Percentiles rank a stretch among this genome's conserved stretches.
These are phyloP conservation scores for Turritopsis rubra DNA, from an alignment of 30 jellyfish, hydroid and myxozoan species.

Conservation along the genomic window DNA sequence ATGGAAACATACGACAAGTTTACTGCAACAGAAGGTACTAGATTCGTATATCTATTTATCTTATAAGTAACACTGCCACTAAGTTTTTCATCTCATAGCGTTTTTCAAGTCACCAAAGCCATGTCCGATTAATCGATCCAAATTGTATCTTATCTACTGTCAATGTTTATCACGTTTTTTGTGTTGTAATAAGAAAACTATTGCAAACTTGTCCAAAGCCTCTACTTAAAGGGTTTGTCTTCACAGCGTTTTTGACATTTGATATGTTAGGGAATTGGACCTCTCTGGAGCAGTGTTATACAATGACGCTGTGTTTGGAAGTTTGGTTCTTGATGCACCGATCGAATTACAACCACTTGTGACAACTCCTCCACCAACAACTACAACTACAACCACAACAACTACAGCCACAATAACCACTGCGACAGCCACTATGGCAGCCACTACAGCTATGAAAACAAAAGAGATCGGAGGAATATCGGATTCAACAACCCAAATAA, in stretches of 20 bases:
- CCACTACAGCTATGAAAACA: not conserved
- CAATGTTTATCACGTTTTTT: too few relatives aligned
- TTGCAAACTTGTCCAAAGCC: not conserved
- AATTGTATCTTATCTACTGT: too few relatives aligned
- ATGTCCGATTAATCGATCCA: too few relatives aligned
- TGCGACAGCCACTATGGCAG: slow-evolving; percentile 10
- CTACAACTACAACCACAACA: slow-evolving; percentile 32
- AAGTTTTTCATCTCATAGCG: too few relatives aligned
- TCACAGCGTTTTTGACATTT: not conserved
- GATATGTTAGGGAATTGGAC: slow-evolving; percentile 45
- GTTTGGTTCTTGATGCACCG: slow-evolving; percentile 30
- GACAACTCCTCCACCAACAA: slow-evolving; percentile 30
- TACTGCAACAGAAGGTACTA: slow-evolving; percentile 43
- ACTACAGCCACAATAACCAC: slow-evolving; percentile 25
- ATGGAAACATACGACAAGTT: slow-evolving; percentile 38
- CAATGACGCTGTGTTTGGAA: slow-evolving; percentile 33
- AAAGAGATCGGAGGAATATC: not conserved
- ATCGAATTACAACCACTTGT: slow-evolving; percentile 8
- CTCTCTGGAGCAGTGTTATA: slow-evolving; percentile 22
- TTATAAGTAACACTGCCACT: too few relatives aligned
- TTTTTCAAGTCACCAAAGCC: too few relatives aligned
- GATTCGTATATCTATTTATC: too few relatives aligned
- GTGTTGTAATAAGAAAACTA: too few relatives aligned
- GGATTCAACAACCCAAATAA: not conserved
- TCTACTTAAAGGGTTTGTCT: not conserved